Evolutionary conservation across 2,113 vertebrate species (phyloP), one percentile per base, ranked within the genome.

Genomic region (Thermophis baileyi): DNA sequence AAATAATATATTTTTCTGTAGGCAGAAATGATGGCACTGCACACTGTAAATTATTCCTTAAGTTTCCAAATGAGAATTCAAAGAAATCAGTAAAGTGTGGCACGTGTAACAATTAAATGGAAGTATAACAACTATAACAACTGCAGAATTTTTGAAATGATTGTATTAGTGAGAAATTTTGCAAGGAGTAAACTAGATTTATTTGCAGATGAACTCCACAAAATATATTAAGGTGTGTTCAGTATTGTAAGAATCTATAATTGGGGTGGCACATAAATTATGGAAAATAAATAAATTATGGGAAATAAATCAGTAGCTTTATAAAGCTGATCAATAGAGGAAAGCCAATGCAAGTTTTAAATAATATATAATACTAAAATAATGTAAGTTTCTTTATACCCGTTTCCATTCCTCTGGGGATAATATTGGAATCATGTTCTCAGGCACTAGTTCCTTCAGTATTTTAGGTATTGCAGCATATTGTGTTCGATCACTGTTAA

Each of bases 381-480:
- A 53, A 53, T 88, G 18, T 30, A 24, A 16, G 54, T 10, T 40
- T 60, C 40, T 91, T 88, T 55, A 91, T 94, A 99, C 99, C 98
- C 98, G 99, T 96, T 97, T 99, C 99, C 99, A 99, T 7, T 99
- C 99, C 2, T 99, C 99, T 0, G 97, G 94, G 54, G 99, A 97
- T 97, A 97, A 94, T 63, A 96, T 96, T 95, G 98, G 99, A 10
- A 98, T 97, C 91, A 99, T 97, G 94, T 99, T 98, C 12, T 95
- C 96, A 16, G 99, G 99, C 90, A 99, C 98, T 25, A 99, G 97
- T 18, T 99, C 98, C 95, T 97, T 98, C 95, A 99, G 96, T 94
- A 98, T 97, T 97, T 98, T 99, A 94, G 98, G 97, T 88, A 99
- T 96, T 94, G 91, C 95, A 89, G 97, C 96, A 46, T 98, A 92